Base-by-base conservation (phyloP, 2,797 vertebrate species). In the Halcyon leucocephala region DNA sequence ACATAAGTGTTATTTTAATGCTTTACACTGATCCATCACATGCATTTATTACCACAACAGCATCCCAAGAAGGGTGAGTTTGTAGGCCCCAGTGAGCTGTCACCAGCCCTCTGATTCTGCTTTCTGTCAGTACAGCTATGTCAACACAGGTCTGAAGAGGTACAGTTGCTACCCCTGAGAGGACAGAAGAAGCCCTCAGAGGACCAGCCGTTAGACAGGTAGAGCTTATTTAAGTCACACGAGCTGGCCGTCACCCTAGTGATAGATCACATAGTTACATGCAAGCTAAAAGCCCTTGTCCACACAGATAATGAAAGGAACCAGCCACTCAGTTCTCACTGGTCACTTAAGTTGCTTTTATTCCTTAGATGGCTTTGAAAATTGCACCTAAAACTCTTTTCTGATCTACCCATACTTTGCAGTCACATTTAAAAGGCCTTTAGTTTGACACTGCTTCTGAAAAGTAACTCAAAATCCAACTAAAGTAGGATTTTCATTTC, bases 1-100 rank as follows among this genome's bases (percentile, higher is more conserved):
- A 89, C 54, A 67, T 72, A 48, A 86, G 69, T 72, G 25, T 49
- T 94, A 83, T 66, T 95, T 95, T 86, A 93, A 80, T 82, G 78
- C 78, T 83, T 70, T 62, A 94, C 31, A 64, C 25, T 31, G 51
- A 79, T 62, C 83, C 82, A 61, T 86, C 48, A 49, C 19, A 28
- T 18, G 19, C 66, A 84, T 79, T 73, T 49, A 77, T 48, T 72
- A 60, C 83, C 39, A 89, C 54, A 74, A n/a, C 6, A 88, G 62
- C 39, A 84, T 13, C 77, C 77, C 44, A 94, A 64, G 86, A 89
- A 85, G 33, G 25, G 11, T 10, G 31, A 78, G 52, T 65, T 19
- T 26, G 20, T 14, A 49, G 16, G 37, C 60, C 17, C 66, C 21
- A 20, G 20, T 7, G 49, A 54, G 48, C 44, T 19, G 2, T 21